Conservation (phyloP, 2,888 invertebrate genomes). For the Muschampia staudingeri region DNA sequence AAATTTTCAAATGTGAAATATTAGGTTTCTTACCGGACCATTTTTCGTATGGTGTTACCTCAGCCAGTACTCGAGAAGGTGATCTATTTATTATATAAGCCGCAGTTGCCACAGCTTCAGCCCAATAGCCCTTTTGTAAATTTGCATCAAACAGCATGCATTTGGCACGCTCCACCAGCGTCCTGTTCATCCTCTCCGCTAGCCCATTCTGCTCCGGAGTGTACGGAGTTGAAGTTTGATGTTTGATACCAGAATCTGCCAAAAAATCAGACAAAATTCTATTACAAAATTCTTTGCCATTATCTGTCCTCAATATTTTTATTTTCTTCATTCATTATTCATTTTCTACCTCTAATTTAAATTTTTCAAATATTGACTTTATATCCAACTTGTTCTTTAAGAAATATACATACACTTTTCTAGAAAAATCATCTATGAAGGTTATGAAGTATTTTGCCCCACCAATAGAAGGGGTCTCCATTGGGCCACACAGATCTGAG, state of each 20-base stretch:
- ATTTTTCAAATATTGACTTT: slow-evolving; percentile 47
- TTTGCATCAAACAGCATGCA: slow-evolving; percentile 53
- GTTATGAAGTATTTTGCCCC: slow-evolving; percentile 75
- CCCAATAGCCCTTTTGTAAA: slow-evolving; percentile 66
- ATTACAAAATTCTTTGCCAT: slow-evolving; percentile 55
- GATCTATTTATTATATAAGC: slow-evolving; percentile 60
- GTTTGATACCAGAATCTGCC: slow-evolving; percentile 66
- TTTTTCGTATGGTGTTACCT: slow-evolving; percentile 73
- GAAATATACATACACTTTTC: slow-evolving; percentile 72
- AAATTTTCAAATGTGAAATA: slow-evolving; percentile 72
- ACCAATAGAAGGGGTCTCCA: slow-evolving; percentile 73
- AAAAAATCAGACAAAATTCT: slow-evolving; percentile 37
- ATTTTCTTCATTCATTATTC: slow-evolving; percentile 47
- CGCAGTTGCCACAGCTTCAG: slow-evolving; percentile 70
- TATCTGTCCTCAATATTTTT: slow-evolving; percentile 46
- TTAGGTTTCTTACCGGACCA: slow-evolving; percentile 72
- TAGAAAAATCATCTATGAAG: slow-evolving; percentile 74
- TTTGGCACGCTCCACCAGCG: slow-evolving; percentile 62
- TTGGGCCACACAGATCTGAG: slow-evolving; percentile 75
- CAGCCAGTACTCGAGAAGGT: slow-evolving; percentile 40
- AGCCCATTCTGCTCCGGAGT: slow-evolving; percentile 73
- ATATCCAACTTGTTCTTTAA: slow-evolving; percentile 71
- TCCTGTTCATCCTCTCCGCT: slow-evolving; percentile 69
- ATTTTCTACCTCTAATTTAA: slow-evolving; percentile 60
- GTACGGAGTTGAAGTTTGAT: slow-evolving; percentile 68